phyloP scores from a whole-genome alignment of 1,140 invertebrate species.

The Akabosia matsudoensis region DNA sequence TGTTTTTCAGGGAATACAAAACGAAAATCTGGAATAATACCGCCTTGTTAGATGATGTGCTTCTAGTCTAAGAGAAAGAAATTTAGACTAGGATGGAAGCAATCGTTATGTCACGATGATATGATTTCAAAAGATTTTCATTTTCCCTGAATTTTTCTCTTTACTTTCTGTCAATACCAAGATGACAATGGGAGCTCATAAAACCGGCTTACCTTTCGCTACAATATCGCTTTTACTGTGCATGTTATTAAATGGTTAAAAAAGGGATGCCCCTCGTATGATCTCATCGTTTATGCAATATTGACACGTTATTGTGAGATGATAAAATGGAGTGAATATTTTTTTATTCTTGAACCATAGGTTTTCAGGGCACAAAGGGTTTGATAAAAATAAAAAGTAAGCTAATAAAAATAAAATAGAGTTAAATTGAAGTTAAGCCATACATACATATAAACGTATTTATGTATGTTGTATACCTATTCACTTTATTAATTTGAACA shows the following conservation, averaged over 20 bases:
- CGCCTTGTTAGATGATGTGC: neutral
- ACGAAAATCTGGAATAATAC: slow-evolving; percentile 22
- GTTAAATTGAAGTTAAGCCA: no score
- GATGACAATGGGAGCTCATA: slow-evolving; percentile 5
- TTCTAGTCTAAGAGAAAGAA: neutral
- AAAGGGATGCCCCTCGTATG: neutral
- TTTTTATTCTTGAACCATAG: no score
- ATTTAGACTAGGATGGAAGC: neutral
- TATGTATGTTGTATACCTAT: no score
- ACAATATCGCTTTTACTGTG: neutral
- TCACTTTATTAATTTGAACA: no score
- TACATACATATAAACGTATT: no score
- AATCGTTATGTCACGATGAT: neutral
- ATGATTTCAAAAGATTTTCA: neutral
- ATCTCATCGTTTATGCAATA: no score
- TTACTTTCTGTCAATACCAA: neutral
- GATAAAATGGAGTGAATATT: no score
- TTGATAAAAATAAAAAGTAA: no score
- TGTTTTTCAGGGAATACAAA: neutral
- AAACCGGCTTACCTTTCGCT: slow-evolving; percentile 17
- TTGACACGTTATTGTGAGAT: no score
- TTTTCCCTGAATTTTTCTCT: neutral
- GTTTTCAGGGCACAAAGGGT: no score
- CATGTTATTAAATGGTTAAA: neutral
- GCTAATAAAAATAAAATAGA: no score